Evolutionary conservation across 2,113 vertebrate species (phyloP).

Genomic region (Gracilinanus agilis): DNA sequence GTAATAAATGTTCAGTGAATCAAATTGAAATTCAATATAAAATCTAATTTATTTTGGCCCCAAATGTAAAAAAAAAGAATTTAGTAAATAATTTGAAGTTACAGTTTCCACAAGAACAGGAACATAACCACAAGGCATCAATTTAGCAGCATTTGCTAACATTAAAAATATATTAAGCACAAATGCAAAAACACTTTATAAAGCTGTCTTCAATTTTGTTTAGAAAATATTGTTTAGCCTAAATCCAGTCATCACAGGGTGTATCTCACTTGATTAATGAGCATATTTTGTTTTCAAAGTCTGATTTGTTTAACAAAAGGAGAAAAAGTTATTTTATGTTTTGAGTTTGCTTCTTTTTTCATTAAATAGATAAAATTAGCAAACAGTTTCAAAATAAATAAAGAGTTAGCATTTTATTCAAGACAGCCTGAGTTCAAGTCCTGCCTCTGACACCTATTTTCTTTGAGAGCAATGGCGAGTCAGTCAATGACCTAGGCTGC

Average conservation of each 20-base stretch:
- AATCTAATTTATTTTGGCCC: not conserved
- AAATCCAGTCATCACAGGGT: not conserved
- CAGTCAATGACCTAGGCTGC: not conserved
- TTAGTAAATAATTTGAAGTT: not conserved
- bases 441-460: not conserved
- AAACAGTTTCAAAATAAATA: not conserved
- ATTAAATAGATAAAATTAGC: not conserved
- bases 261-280: not conserved
- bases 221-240: not conserved
- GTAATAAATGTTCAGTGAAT: not conserved
- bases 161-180: not conserved
- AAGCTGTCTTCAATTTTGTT: not conserved
- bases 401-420: not conserved
- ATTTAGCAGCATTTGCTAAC: not conserved
- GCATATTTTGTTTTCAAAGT: not conserved
- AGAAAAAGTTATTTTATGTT: not conserved
- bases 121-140: not conserved
- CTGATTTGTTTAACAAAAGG: not conserved
- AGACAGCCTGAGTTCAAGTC: not conserved
- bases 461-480: not conserved
- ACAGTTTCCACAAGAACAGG: not conserved
- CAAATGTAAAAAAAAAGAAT: not conserved
- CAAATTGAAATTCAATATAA: not conserved
- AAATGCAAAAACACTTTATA: not conserved
- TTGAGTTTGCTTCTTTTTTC: not conserved